phyloP scores from a whole-genome alignment of 1,140 invertebrate genomes.

The Himalopsyche phryganea region DNA sequence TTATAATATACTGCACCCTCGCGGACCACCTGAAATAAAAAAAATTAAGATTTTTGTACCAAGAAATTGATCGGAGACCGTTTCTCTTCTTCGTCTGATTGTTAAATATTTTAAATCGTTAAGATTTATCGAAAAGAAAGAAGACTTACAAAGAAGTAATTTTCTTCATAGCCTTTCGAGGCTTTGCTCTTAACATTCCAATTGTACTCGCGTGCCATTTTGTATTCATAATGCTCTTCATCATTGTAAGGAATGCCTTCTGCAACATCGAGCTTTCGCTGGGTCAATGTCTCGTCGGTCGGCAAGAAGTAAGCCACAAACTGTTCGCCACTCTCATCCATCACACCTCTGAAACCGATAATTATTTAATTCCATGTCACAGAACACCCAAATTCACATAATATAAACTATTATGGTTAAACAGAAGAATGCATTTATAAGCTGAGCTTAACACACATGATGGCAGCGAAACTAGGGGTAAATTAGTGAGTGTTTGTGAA shows the following conservation, averaged over 20 bases:
- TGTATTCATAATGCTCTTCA: slow-evolving; percentile 91
- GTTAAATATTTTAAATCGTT: no score
- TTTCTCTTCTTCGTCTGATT: no score
- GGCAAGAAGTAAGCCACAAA: slow-evolving; percentile 98
- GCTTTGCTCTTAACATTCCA: slow-evolving; percentile 99
- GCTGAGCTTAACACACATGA: no score
- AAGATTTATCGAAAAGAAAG: slow-evolving; percentile 1
- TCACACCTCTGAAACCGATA: slow-evolving; percentile 72
- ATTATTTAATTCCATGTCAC: no score
- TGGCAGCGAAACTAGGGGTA: no score
- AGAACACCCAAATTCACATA: no score
- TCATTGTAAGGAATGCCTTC: slow-evolving; percentile 82
- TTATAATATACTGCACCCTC: slow-evolving; percentile 94
- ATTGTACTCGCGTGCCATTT: slow-evolving; percentile 93
- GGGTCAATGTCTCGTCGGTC: slow-evolving; percentile 85
- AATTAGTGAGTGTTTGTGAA: no score
- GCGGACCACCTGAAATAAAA: slow-evolving; percentile 61
- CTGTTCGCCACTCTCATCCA: slow-evolving; percentile 97
- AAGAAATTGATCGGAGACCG: no score
- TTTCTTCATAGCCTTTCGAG: slow-evolving; percentile 96
- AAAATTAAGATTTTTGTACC: background rate
- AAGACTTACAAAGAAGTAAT: slow-evolving; percentile 83
- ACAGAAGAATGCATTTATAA: no score
- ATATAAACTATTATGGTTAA: no score
- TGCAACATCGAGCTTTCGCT: slow-evolving; percentile 77